These are phyloP conservation scores for Aphaenogaster rudis DNA, from an alignment of 1,140 invertebrate genomes.

Conservation along the genomic window DNA sequence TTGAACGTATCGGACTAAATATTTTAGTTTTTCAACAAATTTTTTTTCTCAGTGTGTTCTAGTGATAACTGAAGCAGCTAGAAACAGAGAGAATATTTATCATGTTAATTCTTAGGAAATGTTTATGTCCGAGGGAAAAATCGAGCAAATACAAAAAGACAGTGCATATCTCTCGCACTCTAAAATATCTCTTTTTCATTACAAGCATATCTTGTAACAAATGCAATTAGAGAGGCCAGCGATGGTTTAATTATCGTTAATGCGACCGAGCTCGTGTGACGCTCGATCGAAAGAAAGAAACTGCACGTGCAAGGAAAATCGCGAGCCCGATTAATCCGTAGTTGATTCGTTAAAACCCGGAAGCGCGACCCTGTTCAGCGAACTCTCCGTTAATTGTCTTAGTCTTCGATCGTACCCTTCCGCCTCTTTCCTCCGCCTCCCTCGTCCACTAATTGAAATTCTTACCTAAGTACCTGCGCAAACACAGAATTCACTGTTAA, in stretches of 20 bases:
- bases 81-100: neutral
- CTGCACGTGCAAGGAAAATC: conserved; percentile 55
- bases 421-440: conserved; percentile 20
- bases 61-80: neutral
- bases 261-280: conserved; percentile 20
- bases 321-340: conserved; percentile 75
- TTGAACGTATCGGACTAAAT: too few relatives aligned
- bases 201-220: conserved; percentile 45
- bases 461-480: conserved; percentile 72
- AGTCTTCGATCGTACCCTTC: conserved; percentile 38
- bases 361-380: conserved; percentile 73
- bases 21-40: too few relatives aligned
- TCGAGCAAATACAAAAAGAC: neutral
- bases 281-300: conserved; percentile 42
- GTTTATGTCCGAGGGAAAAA: neutral
- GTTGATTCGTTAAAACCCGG: conserved; percentile 79
- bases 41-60: neutral
- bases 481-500: conserved; percentile 70
- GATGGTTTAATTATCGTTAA: conserved; percentile 79
- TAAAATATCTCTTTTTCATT: conserved; percentile 24
- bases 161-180: neutral
- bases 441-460: conserved; percentile 80
- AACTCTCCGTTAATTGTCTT: conserved; percentile 62
- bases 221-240: conserved; percentile 71
- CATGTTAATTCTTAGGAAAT: neutral